A percentile compares a stretch with the other conserved stretches of the same genome.
These are phyloP conservation scores for Scomber japonicus DNA, from an alignment of 2,113 vertebrate genomes.

Conservation along the genomic window DNA sequence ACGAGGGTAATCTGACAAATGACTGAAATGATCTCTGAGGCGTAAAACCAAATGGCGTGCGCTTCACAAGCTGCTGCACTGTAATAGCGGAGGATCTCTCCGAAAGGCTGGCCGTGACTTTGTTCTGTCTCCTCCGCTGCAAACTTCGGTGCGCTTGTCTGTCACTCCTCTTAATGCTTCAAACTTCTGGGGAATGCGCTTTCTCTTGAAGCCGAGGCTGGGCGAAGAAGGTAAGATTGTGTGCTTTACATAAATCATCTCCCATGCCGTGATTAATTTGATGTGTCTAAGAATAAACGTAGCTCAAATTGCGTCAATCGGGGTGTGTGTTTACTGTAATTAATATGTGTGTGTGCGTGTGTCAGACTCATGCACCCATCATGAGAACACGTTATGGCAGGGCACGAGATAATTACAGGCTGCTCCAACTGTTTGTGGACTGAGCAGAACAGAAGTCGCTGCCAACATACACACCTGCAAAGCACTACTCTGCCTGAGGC, in stretches of 20 bases:
- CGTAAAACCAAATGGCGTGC: constrained; percentile 5
- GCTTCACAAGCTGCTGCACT: not conserved
- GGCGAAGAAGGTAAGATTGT: constrained; percentile 62
- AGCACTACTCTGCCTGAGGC: constrained; percentile 75
- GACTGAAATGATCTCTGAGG: constrained; percentile 45
- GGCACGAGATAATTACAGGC: constrained; percentile 84
- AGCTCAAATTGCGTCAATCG: constrained; percentile 50
- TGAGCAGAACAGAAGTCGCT: constrained; percentile 72
- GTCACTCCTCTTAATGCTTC: constrained; percentile 9
- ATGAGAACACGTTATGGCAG: constrained; percentile 83
- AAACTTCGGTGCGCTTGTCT: constrained; percentile 39
- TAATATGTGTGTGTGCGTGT: constrained; percentile 39
- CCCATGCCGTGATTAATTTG: constrained; percentile 68
- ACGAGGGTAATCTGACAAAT: constrained; percentile 64
- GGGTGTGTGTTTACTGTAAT: constrained; percentile 60
- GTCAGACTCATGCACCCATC: constrained; percentile 61
- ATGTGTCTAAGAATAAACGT: constrained; percentile 52
- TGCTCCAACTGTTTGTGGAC: constrained; percentile 72
- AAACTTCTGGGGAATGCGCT: constrained; percentile 48
- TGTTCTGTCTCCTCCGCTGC: constrained; percentile 40
- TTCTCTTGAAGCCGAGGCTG: constrained; percentile 42
- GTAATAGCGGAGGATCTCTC: not conserved
- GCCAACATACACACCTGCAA: constrained; percentile 83
- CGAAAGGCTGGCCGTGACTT: constrained; percentile 28
- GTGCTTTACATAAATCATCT: constrained; percentile 61